Percentiles rank a stretch among this genome's conserved stretches.
Conservation (phyloP, 2,888 invertebrate species). For the Tipula lateralis region DNA sequence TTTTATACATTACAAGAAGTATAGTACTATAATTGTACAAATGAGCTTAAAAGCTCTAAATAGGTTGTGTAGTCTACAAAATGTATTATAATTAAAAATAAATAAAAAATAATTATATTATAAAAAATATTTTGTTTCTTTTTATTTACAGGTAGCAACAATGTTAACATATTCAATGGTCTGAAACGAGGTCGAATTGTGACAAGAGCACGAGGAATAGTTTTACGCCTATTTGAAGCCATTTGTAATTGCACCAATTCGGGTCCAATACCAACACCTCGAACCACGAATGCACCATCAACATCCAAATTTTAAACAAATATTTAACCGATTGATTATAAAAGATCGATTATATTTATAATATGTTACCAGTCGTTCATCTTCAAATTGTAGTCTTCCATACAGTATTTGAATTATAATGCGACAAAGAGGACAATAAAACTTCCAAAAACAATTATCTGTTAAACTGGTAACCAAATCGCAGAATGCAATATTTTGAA, state of each 20-base stretch:
- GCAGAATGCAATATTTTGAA: not conserved
- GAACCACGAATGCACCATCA: constrained; percentile 41
- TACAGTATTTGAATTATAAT: not conserved
- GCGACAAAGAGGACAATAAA: constrained; percentile 14
- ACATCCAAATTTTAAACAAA: constrained; percentile 36
- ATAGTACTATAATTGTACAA: too few relatives aligned
- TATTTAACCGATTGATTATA: not conserved
- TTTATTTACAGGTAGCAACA: not conserved
- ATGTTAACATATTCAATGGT: constrained; percentile 33
- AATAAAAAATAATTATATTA: too few relatives aligned
- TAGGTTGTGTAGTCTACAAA: too few relatives aligned
- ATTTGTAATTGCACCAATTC: constrained; percentile 62
- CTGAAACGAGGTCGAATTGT: constrained; percentile 56
- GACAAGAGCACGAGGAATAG: constrained; percentile 56
- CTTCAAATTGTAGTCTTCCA: not conserved
- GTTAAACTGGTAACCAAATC: not conserved
- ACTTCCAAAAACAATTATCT: not conserved
- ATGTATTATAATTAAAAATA: too few relatives aligned
- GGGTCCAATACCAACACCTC: constrained; percentile 53
- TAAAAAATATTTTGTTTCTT: not conserved
- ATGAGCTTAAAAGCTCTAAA: too few relatives aligned
- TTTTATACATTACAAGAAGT: too few relatives aligned
- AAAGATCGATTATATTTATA: not conserved
- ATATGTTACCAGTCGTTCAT: not conserved
- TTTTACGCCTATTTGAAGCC: constrained; percentile 58